Evolutionary conservation across 1,140 invertebrate genomes (phyloP), one percentile per base, ranked within the genome.

Genomic region (Dendrolimus punctatus): DNA sequence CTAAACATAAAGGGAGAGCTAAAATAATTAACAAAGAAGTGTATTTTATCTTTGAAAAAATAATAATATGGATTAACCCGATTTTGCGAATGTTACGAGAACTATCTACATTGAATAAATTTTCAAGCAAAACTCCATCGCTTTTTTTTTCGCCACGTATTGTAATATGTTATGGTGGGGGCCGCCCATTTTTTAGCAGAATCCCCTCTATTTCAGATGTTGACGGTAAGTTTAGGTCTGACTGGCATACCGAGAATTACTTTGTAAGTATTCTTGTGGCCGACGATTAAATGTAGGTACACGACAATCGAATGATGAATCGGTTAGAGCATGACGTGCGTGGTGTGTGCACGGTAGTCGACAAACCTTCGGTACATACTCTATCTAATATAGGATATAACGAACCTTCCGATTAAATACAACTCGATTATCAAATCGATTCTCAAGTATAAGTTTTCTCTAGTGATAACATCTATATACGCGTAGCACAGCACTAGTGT

Each of bases 181-280:
- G 75, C 73, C 73, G 73, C 71, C 70, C 59, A 69, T 73, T 70
- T 72, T 74, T 75, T 76, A 81, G 77, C 66, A 68, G 66, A 70
- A 75, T 70, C 82, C 74, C 23, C 78, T 84, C 79, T 84, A 80
- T 86, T 86, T 80, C 79, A 84, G 83, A 84, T 83, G 80, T 80
- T 86, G 76, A 85, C 82, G 80, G 80, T 85, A 85, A 85, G 82
- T 85, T 63, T 83, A 83, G 78, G 73, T 80, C 71, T 67, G 72
- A 71, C 64, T 64, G 68, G 73, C 71, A 71, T 74, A 69, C 70
- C 70, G 41, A 61, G 54, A 57, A 57, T 53, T 49, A 38, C 23
- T 40, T 64, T 64, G 66, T 69, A 64, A 72, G 69, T 72, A 69
- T 63, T 44, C 9, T 44, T 46, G 51, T 53, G 55, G 57, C 49